phyloP scores from a whole-genome alignment of 2,888 invertebrate species.

The Rhogogaster chlorosoma region DNA sequence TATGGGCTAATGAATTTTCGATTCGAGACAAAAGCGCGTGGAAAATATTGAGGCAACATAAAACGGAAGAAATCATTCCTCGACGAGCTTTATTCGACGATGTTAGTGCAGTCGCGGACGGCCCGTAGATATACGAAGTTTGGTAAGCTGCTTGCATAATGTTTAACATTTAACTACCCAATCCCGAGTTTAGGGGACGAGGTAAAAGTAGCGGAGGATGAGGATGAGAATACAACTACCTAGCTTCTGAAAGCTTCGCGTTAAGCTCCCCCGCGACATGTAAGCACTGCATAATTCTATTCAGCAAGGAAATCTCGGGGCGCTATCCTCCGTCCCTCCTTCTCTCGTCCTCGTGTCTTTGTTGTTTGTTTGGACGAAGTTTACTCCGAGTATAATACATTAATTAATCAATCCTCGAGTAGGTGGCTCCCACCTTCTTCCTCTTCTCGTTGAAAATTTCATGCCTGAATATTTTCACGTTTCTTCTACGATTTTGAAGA shows the following conservation, averaged over 20 bases:
- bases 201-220: not conserved
- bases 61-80: no score
- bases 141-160: constrained; percentile 46
- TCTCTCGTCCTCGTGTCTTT: not conserved
- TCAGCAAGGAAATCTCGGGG: constrained; percentile 13
- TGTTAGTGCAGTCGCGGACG: not conserved
- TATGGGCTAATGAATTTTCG: not conserved
- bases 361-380: not conserved
- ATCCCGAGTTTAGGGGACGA: not conserved
- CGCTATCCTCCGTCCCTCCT: not conserved
- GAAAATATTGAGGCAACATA: no score
- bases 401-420: no score
- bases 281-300: constrained; percentile 49
- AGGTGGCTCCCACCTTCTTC: no score
- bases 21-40: no score
- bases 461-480: no score
- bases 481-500: no score
- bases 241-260: constrained; percentile 46
- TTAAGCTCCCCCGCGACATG: constrained; percentile 47
- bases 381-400: no score
- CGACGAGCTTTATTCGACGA: not conserved
- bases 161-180: constrained; percentile 45
- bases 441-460: no score
- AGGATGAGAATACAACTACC: constrained; percentile 14
- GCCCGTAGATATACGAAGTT: not conserved